Evolutionary conservation across 2,888 invertebrate species (phyloP).

Genomic region (Aphidoletes aphidimyza): DNA sequence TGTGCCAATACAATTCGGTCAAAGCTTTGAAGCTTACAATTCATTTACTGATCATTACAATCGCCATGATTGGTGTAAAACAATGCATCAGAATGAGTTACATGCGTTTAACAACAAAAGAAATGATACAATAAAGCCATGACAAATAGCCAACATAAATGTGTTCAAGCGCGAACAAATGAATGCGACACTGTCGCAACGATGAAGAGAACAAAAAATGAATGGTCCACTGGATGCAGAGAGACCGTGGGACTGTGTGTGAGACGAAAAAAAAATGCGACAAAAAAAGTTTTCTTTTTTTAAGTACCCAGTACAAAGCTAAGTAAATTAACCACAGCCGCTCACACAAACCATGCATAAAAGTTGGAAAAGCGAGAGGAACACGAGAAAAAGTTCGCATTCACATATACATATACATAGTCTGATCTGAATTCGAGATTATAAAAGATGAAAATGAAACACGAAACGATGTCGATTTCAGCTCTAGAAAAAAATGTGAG

Average conservation of each 20-base stretch:
- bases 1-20: neutral
- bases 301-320: neutral
- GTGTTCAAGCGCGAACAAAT: neutral
- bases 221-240: neutral
- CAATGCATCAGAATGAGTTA: neutral
- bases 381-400: neutral
- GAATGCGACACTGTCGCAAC: too few relatives aligned
- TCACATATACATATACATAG: neutral
- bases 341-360: slow-evolving; percentile 13
- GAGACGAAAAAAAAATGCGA: neutral
- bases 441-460: slow-evolving; percentile 38
- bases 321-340: slow-evolving; percentile 53
- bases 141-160: slow-evolving; percentile 23
- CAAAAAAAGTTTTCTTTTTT: neutral
- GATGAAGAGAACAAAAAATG: slow-evolving; percentile 16
- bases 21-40: neutral
- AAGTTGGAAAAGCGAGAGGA: neutral
- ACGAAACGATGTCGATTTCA: slow-evolving; percentile 2
- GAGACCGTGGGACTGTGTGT: neutral
- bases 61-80: neutral
- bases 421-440: neutral
- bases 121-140: neutral
- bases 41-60: neutral
- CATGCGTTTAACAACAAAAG: neutral
- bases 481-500: slow-evolving; percentile 14